These are phyloP conservation scores for Frankliniella intonsa DNA, from an alignment of 2,888 invertebrate species.

Conservation along the genomic window DNA sequence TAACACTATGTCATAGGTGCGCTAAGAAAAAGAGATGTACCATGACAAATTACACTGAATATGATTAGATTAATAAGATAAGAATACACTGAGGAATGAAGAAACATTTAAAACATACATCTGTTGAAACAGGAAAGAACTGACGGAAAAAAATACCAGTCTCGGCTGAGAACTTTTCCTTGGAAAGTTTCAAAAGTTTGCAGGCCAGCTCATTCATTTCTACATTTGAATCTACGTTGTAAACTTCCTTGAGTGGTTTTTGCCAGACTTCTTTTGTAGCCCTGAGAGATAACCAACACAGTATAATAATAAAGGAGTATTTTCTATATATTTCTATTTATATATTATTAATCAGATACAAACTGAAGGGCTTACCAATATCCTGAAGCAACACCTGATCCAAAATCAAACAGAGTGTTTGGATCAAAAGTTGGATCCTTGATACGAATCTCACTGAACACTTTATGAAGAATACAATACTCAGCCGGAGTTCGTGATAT, in stretches of 20 bases:
- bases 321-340: conserved; percentile 30
- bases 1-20: conserved; percentile 73
- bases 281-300: conserved; percentile 46
- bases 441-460: conserved; percentile 67
- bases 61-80: background rate
- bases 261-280: conserved; percentile 72
- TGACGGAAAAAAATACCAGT: conserved; percentile 70
- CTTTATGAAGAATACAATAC: conserved; percentile 64
- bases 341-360: conserved; percentile 20
- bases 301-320: conserved; percentile 2
- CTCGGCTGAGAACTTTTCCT: conserved; percentile 55
- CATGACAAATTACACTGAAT: background rate
- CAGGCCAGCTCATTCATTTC: conserved; percentile 79
- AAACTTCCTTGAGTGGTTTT: conserved; percentile 69
- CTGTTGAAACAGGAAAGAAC: conserved; percentile 65
- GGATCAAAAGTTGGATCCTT: conserved; percentile 67
- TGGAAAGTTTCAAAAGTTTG: conserved; percentile 62
- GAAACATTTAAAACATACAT: conserved; percentile 44
- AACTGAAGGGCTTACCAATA: conserved; percentile 58
- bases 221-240: conserved; percentile 75
- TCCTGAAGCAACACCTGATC: conserved; percentile 83
- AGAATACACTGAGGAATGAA: background rate
- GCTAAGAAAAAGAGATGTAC: conserved; percentile 45
- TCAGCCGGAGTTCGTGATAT: conserved; percentile 66
- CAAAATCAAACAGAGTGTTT: conserved; percentile 79